Evolutionary conservation across 2,888 invertebrate genomes (phyloP), one percentile per base, ranked within the genome.

Genomic region (Callosobruchus maculatus): DNA sequence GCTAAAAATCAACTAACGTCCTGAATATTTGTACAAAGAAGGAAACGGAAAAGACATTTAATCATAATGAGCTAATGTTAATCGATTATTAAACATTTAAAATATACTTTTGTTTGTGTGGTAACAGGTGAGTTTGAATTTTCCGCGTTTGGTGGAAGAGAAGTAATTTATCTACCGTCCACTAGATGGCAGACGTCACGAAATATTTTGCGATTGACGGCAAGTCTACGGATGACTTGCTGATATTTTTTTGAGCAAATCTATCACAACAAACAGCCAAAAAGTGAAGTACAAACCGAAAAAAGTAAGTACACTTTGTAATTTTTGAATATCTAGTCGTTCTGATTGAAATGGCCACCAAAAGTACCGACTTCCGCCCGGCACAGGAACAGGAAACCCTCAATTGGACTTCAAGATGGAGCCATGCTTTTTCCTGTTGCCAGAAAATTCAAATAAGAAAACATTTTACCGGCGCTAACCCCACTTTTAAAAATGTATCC

Each of bases 381-480:
- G 79, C 85, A 90, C 90, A 90, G 90, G 90, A 91, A 91, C 89
- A 90, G 90, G 90, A 91, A 90, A 89, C 88, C 86, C 86, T 77
- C 82, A 84, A 86, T 74, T 73, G 83, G 68, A 75, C 84, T 82
- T 75, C 86, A 89, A 87, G 82, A 86, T 89, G 89, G 89, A 88
- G 88, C 49, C 49, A 88, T 85, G 21, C 68, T 88, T 85, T 84
- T 86, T 86, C 86, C 85, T 84, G 84, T 85, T 81, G 78, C 77
- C 77, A 75, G 72, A 77, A 75, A 77, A 80, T 80, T 80, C 75
- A 68, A 81, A 78, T 78, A 78, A 75, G 68, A 72, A 75, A 77
- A 77, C 68, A 68, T 21, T 74, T 68, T 74, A 71, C 77, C 74
- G 75, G 78, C 18, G 72, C 71, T 79, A 77, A 76, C 76, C 78